Base-by-base conservation (phyloP, 2,888 invertebrate genomes). In the Drosophila anomalata region DNA sequence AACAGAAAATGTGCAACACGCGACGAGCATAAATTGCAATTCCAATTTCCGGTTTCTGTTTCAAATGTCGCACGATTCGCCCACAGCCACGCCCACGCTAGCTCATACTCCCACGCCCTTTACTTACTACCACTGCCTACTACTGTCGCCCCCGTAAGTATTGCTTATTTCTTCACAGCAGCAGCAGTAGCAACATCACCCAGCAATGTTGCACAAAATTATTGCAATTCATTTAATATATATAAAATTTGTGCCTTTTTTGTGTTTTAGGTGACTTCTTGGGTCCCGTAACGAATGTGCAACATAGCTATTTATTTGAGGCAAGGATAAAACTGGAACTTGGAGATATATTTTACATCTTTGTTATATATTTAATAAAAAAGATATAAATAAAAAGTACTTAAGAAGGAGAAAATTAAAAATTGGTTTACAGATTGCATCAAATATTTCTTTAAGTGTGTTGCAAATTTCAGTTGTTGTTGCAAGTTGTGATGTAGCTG, bases 1-100 rank as follows among this genome's bases (percentile, higher is more conserved):
- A 65, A 65, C 46, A 50, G 63, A 65, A 65, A 65, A 65, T 65
- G 82, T 82, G 77, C 82, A 79, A 81, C 66, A 79, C 74, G 79
- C 79, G 81, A 72, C 75, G 76, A 77, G 83, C 79, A 79, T 79
- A 79, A 79, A 79, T 79, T 79, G 83, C 83, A 82, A 75, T 79
- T 79, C 77, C 84, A 79, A 79, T 79, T 79, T 79, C 79, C 79
- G 79, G 79, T 82, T 82, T 79, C 79, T 79, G 83, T 79, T 79
- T 79, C 79, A 79, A 79, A 79, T 79, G 83, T 79, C 79, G 67
- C 78, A 63, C 75, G 65, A 47, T 68, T 47, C 52, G 24, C 52
- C 61, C 52, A 24, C 51, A 26, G 9, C 24, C 36, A 9, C 44
- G 41, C 33, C 47, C 53, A 52, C 57, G 29, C 65, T 65, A 50